Evolutionary conservation across 2,113 vertebrate genomes (phyloP), one percentile per base, ranked within the genome.

Genomic region (Sebastes schlegelii): DNA sequence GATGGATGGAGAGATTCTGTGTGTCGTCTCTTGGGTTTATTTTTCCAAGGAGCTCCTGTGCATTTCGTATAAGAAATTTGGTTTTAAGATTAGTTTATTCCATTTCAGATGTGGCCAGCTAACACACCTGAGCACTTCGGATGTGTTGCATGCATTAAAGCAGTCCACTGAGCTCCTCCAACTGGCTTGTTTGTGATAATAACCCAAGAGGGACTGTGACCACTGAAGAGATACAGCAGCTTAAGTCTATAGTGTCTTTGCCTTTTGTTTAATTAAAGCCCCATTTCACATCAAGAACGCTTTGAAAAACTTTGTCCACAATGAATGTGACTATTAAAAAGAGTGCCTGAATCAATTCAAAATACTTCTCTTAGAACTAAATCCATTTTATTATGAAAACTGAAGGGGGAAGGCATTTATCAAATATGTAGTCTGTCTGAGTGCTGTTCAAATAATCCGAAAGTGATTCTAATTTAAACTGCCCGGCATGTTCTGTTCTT

Each of bases 161-260:
- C 40, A 34, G n/a, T 48, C 54, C 19, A 42, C 71, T n/a, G 79
- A 78, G 68, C 76, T 57, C 34, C 63, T 62, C 64, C 77, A 43
- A 51, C 87, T 85, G 91, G 70, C 64, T 63, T 71, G 75, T 87
- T 86, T 87, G 79, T 80, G 91, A 90, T 86, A 91, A 90, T 86
- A 91, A 92, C 77, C 79, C 74, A 21, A 21, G 58, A 84, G 74
- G 74, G 64, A 77, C 62, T 26, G 70, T 6, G 23, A 67, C 74
- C 66, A 14, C 58, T 13, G 45, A 58, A 48, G 69, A 80, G 45
- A 81, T 63, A 72, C 49, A 58, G 77, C 55, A 49, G 84, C 75
- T 84, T 64, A 76, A 49, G 49, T 60, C 67, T 9, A 45, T 12
- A 34, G 34, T 40, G 49, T 40, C 72, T 78, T 67, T 46, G 48